Conservation (phyloP, 2,113 vertebrate genomes). For the Cebus imitator region DNA sequence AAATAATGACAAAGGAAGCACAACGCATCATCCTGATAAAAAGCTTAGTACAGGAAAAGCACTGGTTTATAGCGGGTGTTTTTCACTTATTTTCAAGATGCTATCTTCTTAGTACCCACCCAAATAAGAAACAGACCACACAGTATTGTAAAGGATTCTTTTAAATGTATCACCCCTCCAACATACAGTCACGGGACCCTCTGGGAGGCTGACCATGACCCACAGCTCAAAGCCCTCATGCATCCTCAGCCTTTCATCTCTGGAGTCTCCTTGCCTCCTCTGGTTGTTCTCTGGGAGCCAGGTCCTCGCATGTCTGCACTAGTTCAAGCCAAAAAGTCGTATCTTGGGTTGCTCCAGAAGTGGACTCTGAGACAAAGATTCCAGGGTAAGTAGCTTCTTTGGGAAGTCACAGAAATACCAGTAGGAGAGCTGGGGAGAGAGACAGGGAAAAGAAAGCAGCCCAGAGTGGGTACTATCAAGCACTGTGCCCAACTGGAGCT, state of each 20-base stretch:
- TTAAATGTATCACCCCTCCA: neutral
- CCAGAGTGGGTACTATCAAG: neutral
- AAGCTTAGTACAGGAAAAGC: neutral
- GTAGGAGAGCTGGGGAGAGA: neutral
- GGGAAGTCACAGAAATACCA: neutral
- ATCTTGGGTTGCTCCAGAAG: neutral
- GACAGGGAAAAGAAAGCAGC: neutral
- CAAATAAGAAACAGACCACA: neutral
- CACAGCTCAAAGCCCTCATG: rapidly evolving
- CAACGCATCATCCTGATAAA: neutral
- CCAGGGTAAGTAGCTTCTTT: neutral
- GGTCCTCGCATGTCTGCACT: no score
- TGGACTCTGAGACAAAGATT: neutral
- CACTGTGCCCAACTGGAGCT: neutral
- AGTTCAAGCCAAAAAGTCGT: neutral
- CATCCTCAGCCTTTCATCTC: neutral
- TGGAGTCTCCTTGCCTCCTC: neutral
- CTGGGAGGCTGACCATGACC: neutral
- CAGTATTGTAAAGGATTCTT: neutral
- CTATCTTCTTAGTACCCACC: neutral
- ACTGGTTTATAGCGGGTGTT: neutral
- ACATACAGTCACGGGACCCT: neutral
- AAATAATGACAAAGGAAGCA: neutral
- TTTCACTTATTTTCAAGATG: neutral
- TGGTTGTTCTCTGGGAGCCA: neutral